Percentiles rank a stretch among this genome's conserved stretches.
Conservation (phyloP, 1,140 invertebrate genomes). For the Papilio aristodemus region DNA sequence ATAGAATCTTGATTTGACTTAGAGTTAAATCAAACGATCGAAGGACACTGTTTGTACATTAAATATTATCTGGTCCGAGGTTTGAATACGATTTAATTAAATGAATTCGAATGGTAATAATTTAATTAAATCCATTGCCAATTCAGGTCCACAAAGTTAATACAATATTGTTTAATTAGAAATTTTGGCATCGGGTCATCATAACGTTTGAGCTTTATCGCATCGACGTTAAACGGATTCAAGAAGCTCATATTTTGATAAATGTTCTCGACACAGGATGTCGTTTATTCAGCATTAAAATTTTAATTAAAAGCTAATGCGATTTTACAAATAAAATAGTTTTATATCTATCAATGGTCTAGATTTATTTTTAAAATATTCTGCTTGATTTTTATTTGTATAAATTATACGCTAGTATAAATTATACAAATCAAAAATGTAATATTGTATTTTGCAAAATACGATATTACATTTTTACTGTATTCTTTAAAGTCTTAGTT, state of each 20-base stretch:
- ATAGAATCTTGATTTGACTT: not conserved
- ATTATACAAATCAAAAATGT: too few relatives aligned
- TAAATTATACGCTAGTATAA: too few relatives aligned
- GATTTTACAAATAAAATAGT: not conserved
- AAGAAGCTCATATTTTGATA: too few relatives aligned
- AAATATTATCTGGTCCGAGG: not conserved
- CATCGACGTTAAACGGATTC: not conserved
- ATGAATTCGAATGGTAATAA: not conserved
- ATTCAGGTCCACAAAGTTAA: not conserved
- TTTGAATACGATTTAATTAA: not conserved
- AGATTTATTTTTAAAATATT: too few relatives aligned
- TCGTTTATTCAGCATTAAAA: not conserved
- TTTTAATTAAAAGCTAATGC: not conserved
- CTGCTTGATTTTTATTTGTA: too few relatives aligned
- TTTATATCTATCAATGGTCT: not conserved
- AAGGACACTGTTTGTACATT: not conserved
- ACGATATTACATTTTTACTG: too few relatives aligned
- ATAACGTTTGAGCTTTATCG: conserved; percentile 3
- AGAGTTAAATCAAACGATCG: not conserved
- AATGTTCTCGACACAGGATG: not conserved
- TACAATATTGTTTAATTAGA: conserved; percentile 8
- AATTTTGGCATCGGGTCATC: not conserved
- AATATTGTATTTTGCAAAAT: too few relatives aligned
- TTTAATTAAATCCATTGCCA: conserved; percentile 1
- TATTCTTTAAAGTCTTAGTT: too few relatives aligned